Conservation (phyloP, 2,113 vertebrate species). For the Clarias macrocephalus region DNA sequence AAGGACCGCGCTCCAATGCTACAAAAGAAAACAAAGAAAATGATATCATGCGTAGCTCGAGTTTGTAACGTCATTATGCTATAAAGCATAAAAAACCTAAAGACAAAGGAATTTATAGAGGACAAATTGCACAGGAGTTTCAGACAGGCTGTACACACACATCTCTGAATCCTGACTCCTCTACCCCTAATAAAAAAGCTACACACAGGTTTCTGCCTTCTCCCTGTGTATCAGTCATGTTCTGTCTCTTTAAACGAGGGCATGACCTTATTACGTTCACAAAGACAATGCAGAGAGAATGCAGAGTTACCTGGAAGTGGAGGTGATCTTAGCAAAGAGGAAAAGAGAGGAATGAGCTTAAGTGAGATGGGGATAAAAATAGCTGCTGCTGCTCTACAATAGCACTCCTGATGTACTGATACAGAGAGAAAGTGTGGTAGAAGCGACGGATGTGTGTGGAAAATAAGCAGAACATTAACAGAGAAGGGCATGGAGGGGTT, state of each 20-base stretch:
- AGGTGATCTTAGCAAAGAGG: conserved; percentile 34
- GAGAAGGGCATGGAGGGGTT: neutral
- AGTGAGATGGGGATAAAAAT: conserved; percentile 58
- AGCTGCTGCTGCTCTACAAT: conserved; percentile 26
- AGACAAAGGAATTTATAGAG: neutral
- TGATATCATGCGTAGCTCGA: neutral
- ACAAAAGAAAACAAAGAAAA: neutral
- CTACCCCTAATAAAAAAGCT: neutral
- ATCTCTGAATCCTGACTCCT: neutral
- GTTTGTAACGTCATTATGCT: neutral
- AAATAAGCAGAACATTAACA: conserved; percentile 29
- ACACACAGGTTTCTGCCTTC: neutral
- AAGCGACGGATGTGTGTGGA: conserved; percentile 24
- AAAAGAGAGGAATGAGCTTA: conserved; percentile 39
- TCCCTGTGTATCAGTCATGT: neutral
- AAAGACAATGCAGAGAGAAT: neutral
- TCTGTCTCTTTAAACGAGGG: neutral
- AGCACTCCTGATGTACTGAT: neutral
- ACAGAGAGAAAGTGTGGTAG: neutral
- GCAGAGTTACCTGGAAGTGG: conserved; percentile 15
- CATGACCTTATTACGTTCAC: neutral
- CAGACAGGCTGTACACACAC: neutral
- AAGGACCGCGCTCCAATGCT: neutral
- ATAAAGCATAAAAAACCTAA: neutral
- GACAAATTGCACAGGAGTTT: neutral